Evolutionary conservation across 2,113 vertebrate species (phyloP), one percentile per base, ranked within the genome.

Genomic region (Syngnathus floridae): DNA sequence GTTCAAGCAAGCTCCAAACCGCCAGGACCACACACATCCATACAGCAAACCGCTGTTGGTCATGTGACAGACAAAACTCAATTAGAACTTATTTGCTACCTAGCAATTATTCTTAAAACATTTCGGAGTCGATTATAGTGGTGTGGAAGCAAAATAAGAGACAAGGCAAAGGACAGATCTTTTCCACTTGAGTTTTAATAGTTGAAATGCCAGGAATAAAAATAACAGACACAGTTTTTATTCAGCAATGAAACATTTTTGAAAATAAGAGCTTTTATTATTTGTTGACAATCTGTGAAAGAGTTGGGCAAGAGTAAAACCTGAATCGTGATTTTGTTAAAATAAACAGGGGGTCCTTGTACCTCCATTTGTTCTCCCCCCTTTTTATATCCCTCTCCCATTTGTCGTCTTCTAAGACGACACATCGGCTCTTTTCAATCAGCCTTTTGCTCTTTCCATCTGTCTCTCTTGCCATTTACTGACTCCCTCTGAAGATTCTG

Each of bases 301-400:
- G 64, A 35, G 57, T 36, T 8, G 45, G 49, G 59, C 48, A 66
- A 48, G 71, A 72, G 51, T 65, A 67, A 74, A 74, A 45, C 73
- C 71, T 86, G 72, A 86, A 85, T 71, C 77, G 76, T 72, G 75
- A 80, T 82, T 84, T 81, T 86, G 82, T 85, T 78, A 65, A 70
- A 76, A 62, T 35, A 79, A 63, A 88, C 84, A 87, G 86, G 81
- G 75, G 52, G 16, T 73, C 75, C 82, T 86, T 87, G 86, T 79
- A 85, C 82, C 78, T 78, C 78, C 70, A 70, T 63, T 78, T 78
- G 78, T 79, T 72, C 58, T n/a, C 49, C 57, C 51, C 19, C 11
- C 17, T n/a, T 17, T 36, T 48, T 1, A 45, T 1, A 45, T 56
- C 55, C 22, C 7, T 57, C 17, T 6, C 7, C 52, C 58, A 61